Evolutionary conservation across 92 coral and sea anemone genomes (phyloP).

Genomic region (Palythoa grandiflora): DNA sequence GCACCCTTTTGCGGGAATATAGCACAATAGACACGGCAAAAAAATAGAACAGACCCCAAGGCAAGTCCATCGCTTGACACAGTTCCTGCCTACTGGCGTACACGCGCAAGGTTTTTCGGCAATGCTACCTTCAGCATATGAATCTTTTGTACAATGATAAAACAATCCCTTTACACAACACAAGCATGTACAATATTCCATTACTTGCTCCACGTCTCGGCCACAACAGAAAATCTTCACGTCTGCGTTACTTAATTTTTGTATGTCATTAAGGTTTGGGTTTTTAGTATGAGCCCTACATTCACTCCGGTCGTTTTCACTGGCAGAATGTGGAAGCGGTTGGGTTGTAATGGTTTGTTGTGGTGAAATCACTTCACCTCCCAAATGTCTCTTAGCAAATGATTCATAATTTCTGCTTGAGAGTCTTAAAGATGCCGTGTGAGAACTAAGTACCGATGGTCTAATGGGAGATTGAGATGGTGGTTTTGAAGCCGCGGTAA

Average conservation of each 20-base stretch:
- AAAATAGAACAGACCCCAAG: conserved; percentile 83
- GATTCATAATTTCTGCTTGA: conserved; percentile 74
- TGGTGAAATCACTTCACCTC: conserved; percentile 62
- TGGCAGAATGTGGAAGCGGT: conserved; percentile 47
- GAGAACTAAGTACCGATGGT: conserved; percentile 27
- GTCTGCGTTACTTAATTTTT: conserved; percentile 70
- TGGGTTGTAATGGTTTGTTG: conserved; percentile 54
- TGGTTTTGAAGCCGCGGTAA: conserved; percentile 84
- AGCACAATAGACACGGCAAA: conserved; percentile 92
- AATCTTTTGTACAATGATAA: conserved; percentile 96
- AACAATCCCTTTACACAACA: conserved; percentile 92
- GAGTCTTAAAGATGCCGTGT: conserved; percentile 50
- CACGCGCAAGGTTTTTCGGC: conserved; percentile 94
- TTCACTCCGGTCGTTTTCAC: conserved; percentile 28
- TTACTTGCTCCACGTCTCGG: conserved; percentile 72
- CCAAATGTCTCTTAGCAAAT: conserved; percentile 78
- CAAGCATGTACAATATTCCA: conserved; percentile 94
- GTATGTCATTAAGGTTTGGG: conserved; percentile 59
- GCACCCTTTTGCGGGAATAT: conserved; percentile 92
- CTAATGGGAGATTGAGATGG: conserved; percentile 52
- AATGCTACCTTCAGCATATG: conserved; percentile 82
- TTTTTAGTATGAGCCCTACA: conserved; percentile 28
- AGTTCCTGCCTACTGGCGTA: conserved; percentile 73
- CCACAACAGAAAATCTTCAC: conserved; percentile 83
- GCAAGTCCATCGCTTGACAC: conserved; percentile 94